Conservation (phyloP, 1,140 invertebrate species). For the Pseudomyrmex flavicornis region DNA sequence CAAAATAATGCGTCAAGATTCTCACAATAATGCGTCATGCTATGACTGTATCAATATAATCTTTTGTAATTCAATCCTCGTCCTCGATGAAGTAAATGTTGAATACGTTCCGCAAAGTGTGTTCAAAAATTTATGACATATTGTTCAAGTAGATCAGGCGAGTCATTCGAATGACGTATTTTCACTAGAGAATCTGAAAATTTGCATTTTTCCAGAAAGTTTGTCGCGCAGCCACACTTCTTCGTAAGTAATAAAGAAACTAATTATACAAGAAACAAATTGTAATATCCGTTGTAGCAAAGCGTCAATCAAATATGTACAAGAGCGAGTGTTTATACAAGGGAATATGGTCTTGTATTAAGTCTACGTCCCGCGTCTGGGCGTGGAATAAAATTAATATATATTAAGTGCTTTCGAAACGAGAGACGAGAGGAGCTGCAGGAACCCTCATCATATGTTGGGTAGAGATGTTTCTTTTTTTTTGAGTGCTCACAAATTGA, state of each 20-base stretch:
- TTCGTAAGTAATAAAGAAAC: background rate
- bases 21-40: constrained; percentile 51
- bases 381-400: constrained; percentile 41
- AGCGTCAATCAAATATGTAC: background rate
- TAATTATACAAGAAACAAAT: background rate
- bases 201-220: background rate
- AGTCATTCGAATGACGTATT: too few relatives aligned
- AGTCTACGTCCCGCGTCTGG: constrained; percentile 15
- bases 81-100: too few relatives aligned
- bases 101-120: too few relatives aligned
- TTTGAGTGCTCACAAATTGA: constrained; percentile 47
- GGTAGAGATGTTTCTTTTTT: constrained; percentile 53
- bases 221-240: background rate
- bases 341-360: constrained; percentile 18
- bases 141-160: too few relatives aligned
- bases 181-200: too few relatives aligned
- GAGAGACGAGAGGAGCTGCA: background rate
- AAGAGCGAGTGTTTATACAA: background rate
- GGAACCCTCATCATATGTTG: constrained; percentile 48
- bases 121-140: too few relatives aligned
- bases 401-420: constrained; percentile 40
- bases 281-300: background rate
- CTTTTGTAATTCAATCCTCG: background rate
- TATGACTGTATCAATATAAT: background rate
- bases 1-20: constrained; percentile 20